These are phyloP conservation scores for Drosophila serrata DNA, from an alignment of 1,140 invertebrate species.

Conservation along the genomic window DNA sequence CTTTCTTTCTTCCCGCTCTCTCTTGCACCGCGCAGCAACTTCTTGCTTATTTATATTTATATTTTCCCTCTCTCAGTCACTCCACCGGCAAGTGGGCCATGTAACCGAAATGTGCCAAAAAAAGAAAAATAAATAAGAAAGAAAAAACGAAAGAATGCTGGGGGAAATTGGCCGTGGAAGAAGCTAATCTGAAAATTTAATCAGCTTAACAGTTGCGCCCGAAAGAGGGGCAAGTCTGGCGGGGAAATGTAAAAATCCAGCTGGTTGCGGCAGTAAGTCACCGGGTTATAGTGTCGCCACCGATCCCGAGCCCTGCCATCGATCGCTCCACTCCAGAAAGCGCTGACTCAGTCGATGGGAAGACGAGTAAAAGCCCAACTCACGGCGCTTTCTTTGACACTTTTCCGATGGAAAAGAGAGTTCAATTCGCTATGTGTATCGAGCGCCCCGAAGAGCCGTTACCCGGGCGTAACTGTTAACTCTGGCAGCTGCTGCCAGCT, in stretches of 20 bases:
- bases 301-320: constrained; percentile 16
- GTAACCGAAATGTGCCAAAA: constrained; percentile 69
- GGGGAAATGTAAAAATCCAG: constrained; percentile 5
- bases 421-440: constrained; percentile 36
- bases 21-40: constrained; percentile 34
- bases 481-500: constrained; percentile 18
- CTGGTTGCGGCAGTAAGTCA: constrained; percentile 36
- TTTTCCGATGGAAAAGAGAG: constrained; percentile 32
- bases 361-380: constrained; percentile 29
- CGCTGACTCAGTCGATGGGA: constrained; percentile 29
- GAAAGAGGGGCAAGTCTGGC: background rate
- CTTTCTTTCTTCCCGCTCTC: constrained; percentile 41
- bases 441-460: constrained; percentile 40
- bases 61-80: constrained; percentile 14
- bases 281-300: constrained; percentile 39
- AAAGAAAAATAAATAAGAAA: constrained; percentile 19
- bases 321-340: constrained; percentile 8
- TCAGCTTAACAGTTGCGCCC: constrained; percentile 46
- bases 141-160: constrained; percentile 18
- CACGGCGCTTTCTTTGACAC: constrained; percentile 51
- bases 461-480: constrained; percentile 48
- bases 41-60: constrained; percentile 55
- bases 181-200: constrained; percentile 72
- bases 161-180: constrained; percentile 38
- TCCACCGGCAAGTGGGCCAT: constrained; percentile 66